phyloP scores from a whole-genome alignment of 2,797 vertebrate species.

The Betta splendens region DNA sequence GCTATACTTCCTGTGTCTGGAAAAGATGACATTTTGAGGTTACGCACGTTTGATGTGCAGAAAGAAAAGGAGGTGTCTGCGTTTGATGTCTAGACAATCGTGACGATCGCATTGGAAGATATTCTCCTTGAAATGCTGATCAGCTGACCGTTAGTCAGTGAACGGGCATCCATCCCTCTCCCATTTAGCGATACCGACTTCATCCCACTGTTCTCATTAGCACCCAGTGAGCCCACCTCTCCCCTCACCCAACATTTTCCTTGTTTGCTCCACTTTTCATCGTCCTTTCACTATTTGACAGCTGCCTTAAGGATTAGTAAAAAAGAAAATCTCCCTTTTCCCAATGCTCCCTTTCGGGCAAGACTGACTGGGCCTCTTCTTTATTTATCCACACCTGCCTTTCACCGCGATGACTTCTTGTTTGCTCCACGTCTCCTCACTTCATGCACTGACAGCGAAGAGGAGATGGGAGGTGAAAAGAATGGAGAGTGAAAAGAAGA shows the following conservation, averaged over 20 bases:
- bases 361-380: conserved; percentile 57
- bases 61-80: background rate
- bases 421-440: conserved; percentile 55
- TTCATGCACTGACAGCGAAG: conserved; percentile 48
- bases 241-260: conserved; percentile 37
- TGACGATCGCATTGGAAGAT: no score
- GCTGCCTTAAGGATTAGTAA: conserved; percentile 43
- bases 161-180: conserved; percentile 13
- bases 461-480: conserved; percentile 7
- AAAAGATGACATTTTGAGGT: conserved; percentile 43
- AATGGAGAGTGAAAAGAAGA: background rate
- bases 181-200: conserved; percentile 24
- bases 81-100: no score
- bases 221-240: conserved; percentile 31
- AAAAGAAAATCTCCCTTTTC: conserved; percentile 20
- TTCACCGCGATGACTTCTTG: conserved; percentile 58
- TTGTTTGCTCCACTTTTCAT: conserved; percentile 27
- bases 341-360: conserved; percentile 40
- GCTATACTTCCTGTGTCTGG: background rate
- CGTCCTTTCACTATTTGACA: conserved; percentile 61
- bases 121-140: no score
- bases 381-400: conserved; percentile 72
- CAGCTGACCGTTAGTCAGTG: background rate
- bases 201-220: conserved; percentile 34
- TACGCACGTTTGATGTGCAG: conserved; percentile 3